phyloP scores from a whole-genome alignment of 2,797 vertebrate genomes.

The Glyptemys insculpta region DNA sequence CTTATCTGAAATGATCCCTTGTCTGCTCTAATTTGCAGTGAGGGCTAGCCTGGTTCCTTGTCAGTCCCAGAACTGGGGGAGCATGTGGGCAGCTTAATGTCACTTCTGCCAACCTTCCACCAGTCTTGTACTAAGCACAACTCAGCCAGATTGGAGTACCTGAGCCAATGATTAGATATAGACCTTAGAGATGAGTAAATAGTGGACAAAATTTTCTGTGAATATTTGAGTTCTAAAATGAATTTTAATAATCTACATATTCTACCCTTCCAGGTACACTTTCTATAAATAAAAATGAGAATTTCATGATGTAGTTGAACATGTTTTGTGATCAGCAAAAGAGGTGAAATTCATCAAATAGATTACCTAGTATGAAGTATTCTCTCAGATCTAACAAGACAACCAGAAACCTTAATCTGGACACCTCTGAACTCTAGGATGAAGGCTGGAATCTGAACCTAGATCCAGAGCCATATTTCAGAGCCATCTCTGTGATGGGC shows the following conservation, averaged over 20 bases:
- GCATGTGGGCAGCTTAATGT: background rate
- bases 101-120: background rate
- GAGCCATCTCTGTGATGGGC: background rate
- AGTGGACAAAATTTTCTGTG: background rate
- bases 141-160: background rate
- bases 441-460: background rate
- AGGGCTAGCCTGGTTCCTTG: background rate
- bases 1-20: background rate
- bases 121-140: background rate
- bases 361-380: background rate
- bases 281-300: background rate
- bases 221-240: background rate
- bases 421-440: background rate
- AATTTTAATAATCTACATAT: too few relatives aligned
- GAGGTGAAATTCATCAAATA: background rate
- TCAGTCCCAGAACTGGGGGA: background rate
- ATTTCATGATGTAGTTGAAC: background rate
- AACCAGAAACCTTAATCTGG: background rate
- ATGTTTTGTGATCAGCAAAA: background rate
- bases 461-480: accelerated
- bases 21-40: background rate
- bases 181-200: background rate
- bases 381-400: background rate
- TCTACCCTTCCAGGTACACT: too few relatives aligned
- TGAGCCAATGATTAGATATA: background rate